Conservation (phyloP, 2,113 vertebrate species). For the Epinephelus moara region DNA sequence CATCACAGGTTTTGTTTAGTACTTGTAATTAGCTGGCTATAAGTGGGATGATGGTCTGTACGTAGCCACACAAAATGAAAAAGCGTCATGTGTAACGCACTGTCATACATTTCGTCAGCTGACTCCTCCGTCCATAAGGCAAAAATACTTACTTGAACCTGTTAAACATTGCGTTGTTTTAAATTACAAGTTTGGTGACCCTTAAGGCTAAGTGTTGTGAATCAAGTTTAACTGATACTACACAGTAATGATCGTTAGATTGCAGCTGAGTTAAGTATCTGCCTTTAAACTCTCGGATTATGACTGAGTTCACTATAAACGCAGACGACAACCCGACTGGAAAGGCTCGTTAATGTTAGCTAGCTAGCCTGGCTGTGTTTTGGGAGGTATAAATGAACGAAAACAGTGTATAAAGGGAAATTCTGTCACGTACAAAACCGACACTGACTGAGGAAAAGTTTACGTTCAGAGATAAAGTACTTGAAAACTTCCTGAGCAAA, state of each 20-base stretch:
- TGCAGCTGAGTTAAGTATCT: background rate
- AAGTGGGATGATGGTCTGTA: too few species aligned
- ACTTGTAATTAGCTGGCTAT: background rate
- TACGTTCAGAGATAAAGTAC: background rate
- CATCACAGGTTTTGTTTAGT: background rate
- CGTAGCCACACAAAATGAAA: too few species aligned
- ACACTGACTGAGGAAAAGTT: too few species aligned
- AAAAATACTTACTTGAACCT: background rate
- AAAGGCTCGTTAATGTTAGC: background rate
- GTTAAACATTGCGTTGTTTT: background rate
- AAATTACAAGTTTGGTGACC: background rate
- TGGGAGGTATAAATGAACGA: accelerated
- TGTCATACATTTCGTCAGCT: background rate
- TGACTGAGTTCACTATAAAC: background rate
- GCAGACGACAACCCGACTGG: background rate
- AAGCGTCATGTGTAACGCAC: too few species aligned
- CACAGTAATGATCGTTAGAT: background rate
- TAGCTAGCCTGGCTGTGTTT: background rate
- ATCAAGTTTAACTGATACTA: background rate
- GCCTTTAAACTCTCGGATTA: background rate
- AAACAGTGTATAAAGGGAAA: background rate
- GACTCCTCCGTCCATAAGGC: background rate
- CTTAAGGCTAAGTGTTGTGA: background rate
- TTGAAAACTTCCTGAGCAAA: slow-evolving; percentile 14
- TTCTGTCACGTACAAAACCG: accelerated